A percentile compares a stretch with the other conserved stretches of the same genome.
Conservation (phyloP, 2,797 vertebrate genomes). For the Danio tinwini region DNA sequence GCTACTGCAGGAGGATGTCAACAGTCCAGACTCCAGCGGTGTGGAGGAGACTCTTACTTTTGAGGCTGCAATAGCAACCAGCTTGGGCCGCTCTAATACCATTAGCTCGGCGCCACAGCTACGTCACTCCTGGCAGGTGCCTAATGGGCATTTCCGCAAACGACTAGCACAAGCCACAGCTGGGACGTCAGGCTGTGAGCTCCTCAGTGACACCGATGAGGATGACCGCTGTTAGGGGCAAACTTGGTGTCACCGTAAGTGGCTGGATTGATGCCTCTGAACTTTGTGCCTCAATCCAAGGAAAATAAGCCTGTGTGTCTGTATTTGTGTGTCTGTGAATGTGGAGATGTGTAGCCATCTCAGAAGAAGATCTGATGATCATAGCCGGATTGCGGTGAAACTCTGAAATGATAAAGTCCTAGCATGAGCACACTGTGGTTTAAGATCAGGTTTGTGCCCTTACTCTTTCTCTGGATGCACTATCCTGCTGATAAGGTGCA, state of each 20-base stretch:
- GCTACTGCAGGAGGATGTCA: constrained; percentile 86
- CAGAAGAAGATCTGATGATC: constrained; percentile 6
- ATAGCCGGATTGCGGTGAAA: constrained; percentile 1
- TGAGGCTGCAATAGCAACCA: constrained; percentile 91
- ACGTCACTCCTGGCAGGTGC: constrained; percentile 96
- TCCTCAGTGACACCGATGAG: constrained; percentile 95
- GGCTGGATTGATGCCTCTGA: constrained; percentile 24
- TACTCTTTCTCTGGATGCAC: constrained; percentile 5
- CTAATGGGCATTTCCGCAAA: constrained; percentile 94
- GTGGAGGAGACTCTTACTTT: constrained; percentile 93
- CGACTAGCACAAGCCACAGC: constrained; percentile 81
- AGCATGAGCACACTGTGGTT: constrained; percentile 5
- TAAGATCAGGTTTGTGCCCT: neutral
- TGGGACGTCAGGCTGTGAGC: constrained; percentile 80
- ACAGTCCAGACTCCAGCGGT: constrained; percentile 82
- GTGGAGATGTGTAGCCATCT: constrained; percentile 27
- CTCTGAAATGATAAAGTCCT: constrained; percentile 15
- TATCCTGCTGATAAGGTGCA: neutral
- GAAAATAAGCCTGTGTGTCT: constrained; percentile 19
- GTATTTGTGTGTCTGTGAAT: constrained; percentile 40
- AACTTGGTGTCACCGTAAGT: neutral
- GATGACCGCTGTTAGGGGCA: constrained; percentile 92
- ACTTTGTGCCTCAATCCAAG: constrained; percentile 20
- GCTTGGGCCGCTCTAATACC: constrained; percentile 90
- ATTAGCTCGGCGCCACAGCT: constrained; percentile 91